Base-by-base conservation (phyloP, 2,888 invertebrate genomes). In the Galerucella calmariensis region DNA sequence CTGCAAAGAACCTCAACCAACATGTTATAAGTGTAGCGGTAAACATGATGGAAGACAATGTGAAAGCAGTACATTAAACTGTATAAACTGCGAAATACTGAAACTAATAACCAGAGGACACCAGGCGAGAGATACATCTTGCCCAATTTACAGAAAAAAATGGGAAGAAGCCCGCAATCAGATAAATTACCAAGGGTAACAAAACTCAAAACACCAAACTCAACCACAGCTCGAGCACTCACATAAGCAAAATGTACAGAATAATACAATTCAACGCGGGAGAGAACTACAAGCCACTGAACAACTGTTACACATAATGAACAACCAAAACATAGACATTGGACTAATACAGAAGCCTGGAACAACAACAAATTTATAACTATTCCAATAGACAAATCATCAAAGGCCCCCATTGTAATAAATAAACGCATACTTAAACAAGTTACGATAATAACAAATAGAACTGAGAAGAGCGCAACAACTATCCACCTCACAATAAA, bases 21-120 rank as follows among this genome's bases (percentile, higher is more conserved):
- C 14, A 1, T 76, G 78, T 20, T 66, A 56, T 12, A 66, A 62
- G 14, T 75, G 74, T 20, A 70, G 69, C 6, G 73, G 46, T 0
- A 59, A 66, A 16, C 75, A 77, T 14, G 63, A 58, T 8, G 68
- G 67, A 0, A 53, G 11, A 12, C 24, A 27, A 0, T 77, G 75
- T 51, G 24, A 44, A 2, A 1, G 2, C 0, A 12, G n/a, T 10
- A 14, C 1, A 5, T 3, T 2, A 1, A 67, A 62, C 2, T 74
- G 74, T 20, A 46, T 16, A 11, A 71, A 71, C 16, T 70, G 70
- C 24, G 12, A 12, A 27, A 67, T 24, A 27, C 16, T 67, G 35
- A 46, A 20, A 12, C 4, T 62, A 9, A 9, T 5, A 5, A n/a
- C n/a, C 4, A 2, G 12, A 1, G 20, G 14, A 0, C 74, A 74